These are phyloP conservation scores for Toxonevra muliebris DNA, from an alignment of 2,888 invertebrate species.

Conservation along the genomic window DNA sequence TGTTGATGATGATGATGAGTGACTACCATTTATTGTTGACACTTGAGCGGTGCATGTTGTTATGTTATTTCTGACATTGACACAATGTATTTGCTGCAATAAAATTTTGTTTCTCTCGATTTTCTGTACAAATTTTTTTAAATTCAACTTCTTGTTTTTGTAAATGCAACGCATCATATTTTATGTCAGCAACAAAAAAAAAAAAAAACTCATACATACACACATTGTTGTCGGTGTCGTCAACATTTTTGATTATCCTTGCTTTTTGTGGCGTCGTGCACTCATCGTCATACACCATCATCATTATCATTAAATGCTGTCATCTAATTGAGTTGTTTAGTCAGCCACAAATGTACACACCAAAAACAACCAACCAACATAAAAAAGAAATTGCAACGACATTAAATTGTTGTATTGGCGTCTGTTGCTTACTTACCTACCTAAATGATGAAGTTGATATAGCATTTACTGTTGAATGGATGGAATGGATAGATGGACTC, in stretches of 20 bases:
- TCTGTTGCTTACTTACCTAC: background rate
- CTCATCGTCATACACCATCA: conserved; percentile 44
- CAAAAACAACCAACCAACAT: conserved; percentile 6
- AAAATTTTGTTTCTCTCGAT: conserved; percentile 3
- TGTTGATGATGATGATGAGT: conserved; percentile 9
- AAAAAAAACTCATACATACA: background rate
- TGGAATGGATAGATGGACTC: no score
- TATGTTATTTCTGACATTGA: conserved; percentile 18
- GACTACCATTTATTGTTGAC: conserved; percentile 22
- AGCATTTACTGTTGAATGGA: no score
- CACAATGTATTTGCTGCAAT: conserved; percentile 10
- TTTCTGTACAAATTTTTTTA: conserved; percentile 2
- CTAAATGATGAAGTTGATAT: no score
- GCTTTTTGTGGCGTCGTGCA: background rate
- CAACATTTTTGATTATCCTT: conserved; percentile 33
- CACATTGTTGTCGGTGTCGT: conserved; percentile 21
- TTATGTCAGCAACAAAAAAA: conserved; percentile 24
- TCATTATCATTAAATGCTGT: conserved; percentile 32
- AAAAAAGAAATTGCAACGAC: conserved; percentile 11
- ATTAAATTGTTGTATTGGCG: conserved; percentile 27
- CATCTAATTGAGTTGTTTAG: conserved; percentile 34
- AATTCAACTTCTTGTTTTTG: background rate
- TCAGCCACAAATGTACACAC: conserved; percentile 2
- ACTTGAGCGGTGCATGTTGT: background rate
- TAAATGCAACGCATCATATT: conserved; percentile 26